Base-by-base conservation (phyloP, 2,113 vertebrate genomes). In the Dipodomys stephensi region DNA sequence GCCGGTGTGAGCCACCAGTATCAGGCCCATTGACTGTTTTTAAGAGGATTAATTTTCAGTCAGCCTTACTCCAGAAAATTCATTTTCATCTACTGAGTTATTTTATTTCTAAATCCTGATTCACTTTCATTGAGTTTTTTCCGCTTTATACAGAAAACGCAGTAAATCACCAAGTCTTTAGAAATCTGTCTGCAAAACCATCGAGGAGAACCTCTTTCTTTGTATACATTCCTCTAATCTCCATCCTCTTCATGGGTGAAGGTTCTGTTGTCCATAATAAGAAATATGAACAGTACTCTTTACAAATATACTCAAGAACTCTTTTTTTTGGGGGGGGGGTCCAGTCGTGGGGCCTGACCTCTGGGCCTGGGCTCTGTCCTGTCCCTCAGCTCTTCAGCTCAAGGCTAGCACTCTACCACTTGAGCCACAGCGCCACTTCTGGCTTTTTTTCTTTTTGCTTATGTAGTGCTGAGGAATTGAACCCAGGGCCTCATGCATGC, bases 141-240 rank as follows among this genome's bases (percentile, higher is more conserved):
- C 68, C 57, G 22, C 32, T 84, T 92, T 71, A 57, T n/a, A 60
- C 30, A 32, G 69, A 79, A 69, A 86, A 71, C 72, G 80, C 16
- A 28, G 49, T 80, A 89, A 81, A 71, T 81, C 82, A 62, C 2
- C 28, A 57, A 90, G n/a, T 57, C 20, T 20, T 81, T 6, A 83
- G 68, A 77, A 71, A 7, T 84, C 9, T 71, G 25, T 28, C 53
- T 90, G 46, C 60, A 57, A 88, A 95, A 90, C 60, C 74, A n/a
- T 28, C 78, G 30, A 57, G 60, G 32, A 20, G 28, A 25, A 18
- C 72, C 27, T 88, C 30, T 85, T 88, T 4, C 44, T 15, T 88
- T 92, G 49, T 46, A 39, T 80, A 23, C 44, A 62, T 80, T 84
- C 35, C 16, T 71, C 6, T 23, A 6, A 1, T 72, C 76, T 49